phyloP scores from a whole-genome alignment of 37 sponge, comb jelly and placozoan species.

The Hexactinellida sp. region DNA sequence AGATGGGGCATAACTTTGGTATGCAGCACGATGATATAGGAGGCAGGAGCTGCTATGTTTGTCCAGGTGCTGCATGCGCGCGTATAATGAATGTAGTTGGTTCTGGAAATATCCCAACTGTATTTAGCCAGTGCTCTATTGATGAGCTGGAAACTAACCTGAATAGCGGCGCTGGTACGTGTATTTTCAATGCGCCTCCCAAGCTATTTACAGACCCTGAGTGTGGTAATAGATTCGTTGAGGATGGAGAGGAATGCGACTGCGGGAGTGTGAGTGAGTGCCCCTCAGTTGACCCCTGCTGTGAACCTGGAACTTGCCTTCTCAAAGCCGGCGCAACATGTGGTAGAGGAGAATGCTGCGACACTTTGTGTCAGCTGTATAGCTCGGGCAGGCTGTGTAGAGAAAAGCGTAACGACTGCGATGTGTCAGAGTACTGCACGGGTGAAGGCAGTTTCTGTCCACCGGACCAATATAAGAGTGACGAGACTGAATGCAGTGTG shows the following conservation, averaged over 20 bases:
- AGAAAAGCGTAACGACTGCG: neutral
- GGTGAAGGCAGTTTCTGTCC: neutral
- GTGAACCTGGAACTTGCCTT: neutral
- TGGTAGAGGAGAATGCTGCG: neutral
- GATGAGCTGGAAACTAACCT: neutral
- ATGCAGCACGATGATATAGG: neutral
- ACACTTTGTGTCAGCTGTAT: neutral
- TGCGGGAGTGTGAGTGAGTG: neutral
- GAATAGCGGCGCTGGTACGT: neutral
- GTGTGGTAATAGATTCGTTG: neutral
- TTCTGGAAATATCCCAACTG: neutral
- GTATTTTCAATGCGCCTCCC: neutral
- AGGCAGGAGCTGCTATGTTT: neutral
- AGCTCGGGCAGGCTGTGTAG: neutral
- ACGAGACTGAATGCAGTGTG: neutral
- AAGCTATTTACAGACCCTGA: neutral
- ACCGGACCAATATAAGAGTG: neutral
- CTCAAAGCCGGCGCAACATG: neutral
- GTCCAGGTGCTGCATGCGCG: neutral
- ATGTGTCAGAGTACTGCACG: neutral
- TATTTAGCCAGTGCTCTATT: neutral
- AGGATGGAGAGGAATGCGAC: neutral
- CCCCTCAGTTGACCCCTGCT: neutral
- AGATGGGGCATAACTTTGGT: slow-evolving; percentile 12
- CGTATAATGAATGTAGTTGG: neutral